Conservation (phyloP, 2,113 vertebrate species). For the Phasianus colchicus region DNA sequence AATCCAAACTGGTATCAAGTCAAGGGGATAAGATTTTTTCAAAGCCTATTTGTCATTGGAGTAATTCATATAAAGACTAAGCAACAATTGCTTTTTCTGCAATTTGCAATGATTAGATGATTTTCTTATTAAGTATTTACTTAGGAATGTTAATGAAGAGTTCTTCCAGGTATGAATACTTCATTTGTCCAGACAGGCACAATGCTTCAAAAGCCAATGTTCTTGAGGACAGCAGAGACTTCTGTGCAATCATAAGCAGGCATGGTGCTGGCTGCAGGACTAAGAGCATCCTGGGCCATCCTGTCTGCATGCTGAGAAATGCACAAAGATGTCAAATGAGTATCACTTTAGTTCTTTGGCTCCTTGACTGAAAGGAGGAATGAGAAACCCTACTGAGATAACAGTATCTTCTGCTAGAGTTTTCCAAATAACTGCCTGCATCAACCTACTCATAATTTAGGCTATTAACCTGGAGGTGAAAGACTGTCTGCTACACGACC, state of each 20-base stretch:
- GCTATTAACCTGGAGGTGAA: neutral
- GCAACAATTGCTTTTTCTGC: neutral
- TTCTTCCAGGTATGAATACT: neutral
- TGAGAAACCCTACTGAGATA: neutral
- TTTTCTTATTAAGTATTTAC: constrained; percentile 7
- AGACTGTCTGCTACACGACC: neutral
- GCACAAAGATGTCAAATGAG: neutral
- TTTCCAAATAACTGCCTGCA: neutral
- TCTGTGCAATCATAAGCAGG: neutral
- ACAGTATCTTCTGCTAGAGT: neutral
- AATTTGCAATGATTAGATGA: neutral
- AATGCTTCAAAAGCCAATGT: neutral
- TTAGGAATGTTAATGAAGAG: neutral
- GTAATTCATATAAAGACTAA: neutral
- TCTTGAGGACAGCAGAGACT: neutral
- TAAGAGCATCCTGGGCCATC: neutral
- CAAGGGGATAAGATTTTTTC: neutral
- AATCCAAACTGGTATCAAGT: neutral
- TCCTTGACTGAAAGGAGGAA: neutral
- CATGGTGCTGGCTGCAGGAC: neutral
- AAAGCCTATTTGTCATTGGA: neutral
- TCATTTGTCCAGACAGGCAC: neutral
- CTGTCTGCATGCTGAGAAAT: rapidly evolving
- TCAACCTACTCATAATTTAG: neutral
- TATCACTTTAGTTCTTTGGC: neutral